Evolutionary conservation across 2,113 vertebrate species (phyloP), one percentile per base, ranked within the genome.

Genomic region (Mobula birostris): DNA sequence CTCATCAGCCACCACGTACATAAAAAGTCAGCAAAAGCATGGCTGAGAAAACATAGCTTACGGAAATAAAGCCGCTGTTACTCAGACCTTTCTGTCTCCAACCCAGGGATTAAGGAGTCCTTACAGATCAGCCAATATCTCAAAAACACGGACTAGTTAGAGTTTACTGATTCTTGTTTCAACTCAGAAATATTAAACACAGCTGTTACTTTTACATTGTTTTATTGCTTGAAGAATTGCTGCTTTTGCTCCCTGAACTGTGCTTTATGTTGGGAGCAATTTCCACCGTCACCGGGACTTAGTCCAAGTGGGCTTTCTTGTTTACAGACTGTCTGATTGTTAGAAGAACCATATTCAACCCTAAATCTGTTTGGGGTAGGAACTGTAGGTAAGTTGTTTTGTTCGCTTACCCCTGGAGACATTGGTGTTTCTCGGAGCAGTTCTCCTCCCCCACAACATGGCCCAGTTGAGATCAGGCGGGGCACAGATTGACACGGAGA

Each of bases 341-440:
- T 72, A 1, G 66, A 40, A 74, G 2, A 36, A 19, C 17, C 83
- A n/a, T n/a, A 0, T 91, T 66, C 21, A 40, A 24, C 63, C 32
- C 68, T 40, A 68, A 72, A 21, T 40, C 21, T 93, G 36, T 48
- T 24, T 36, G 19, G 90, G 14, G 21, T 24, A 27, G 32, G 68
- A 24, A 27, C 68, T 93, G 61, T 68, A 14, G n/a, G 7, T 91
- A 70, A 91, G 36, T 68, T 91, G 85, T 93, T 93, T 93, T 93
- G 19, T 40, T 27, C 40, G 4, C 68, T 36, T 7, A 27, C 1
- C 63, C 68, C 90, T 72, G 68, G 36, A n/a, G 90, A 72, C 68
- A 66, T 74, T 72, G 90, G 36, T 24, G 32, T 9, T 7, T 27
- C 9, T 90, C 5, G 0, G 36, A 72, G 32, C 29, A 48, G 19